Evolutionary conservation across 2,888 invertebrate genomes (phyloP).

Genomic region (Resseliella maxima): DNA sequence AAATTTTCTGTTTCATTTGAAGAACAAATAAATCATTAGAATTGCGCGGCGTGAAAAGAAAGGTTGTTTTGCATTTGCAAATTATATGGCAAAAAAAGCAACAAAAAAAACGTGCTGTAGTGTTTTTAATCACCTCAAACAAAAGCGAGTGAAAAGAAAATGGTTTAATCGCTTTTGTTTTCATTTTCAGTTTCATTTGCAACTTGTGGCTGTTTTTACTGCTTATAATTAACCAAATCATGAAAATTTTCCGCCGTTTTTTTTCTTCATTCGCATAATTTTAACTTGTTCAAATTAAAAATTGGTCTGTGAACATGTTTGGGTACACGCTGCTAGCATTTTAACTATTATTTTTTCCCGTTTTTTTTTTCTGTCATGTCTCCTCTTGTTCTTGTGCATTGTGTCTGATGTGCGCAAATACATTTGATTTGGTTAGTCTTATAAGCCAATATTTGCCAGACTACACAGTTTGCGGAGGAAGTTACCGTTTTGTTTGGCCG

Average conservation of each 20-base stretch:
- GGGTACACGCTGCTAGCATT: conserved; percentile 35
- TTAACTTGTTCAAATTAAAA: background rate
- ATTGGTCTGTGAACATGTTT: no score
- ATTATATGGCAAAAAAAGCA: background rate
- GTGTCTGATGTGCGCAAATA: no score
- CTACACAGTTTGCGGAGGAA: conserved; percentile 40
- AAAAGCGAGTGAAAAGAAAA: no score
- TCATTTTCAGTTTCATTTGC: conserved; percentile 10
- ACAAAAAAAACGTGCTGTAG: background rate
- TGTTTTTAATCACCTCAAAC: conserved; percentile 18
- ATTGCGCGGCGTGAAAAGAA: background rate
- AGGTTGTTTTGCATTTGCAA: background rate
- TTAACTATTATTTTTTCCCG: background rate
- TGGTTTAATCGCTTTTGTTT: background rate
- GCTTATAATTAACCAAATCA: conserved; percentile 14
- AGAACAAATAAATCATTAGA: background rate
- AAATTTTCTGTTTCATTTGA: background rate
- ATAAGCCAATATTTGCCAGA: conserved; percentile 23
- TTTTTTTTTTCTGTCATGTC: background rate
- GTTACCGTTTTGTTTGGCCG: background rate
- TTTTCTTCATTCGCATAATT: conserved; percentile 9
- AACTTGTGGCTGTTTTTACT: conserved; percentile 7
- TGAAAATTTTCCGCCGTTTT: background rate
- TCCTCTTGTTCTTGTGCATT: background rate
- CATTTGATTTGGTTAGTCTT: conserved; percentile 37